phyloP scores from a whole-genome alignment of 2,797 vertebrate species.

The Chelonia mydas region DNA sequence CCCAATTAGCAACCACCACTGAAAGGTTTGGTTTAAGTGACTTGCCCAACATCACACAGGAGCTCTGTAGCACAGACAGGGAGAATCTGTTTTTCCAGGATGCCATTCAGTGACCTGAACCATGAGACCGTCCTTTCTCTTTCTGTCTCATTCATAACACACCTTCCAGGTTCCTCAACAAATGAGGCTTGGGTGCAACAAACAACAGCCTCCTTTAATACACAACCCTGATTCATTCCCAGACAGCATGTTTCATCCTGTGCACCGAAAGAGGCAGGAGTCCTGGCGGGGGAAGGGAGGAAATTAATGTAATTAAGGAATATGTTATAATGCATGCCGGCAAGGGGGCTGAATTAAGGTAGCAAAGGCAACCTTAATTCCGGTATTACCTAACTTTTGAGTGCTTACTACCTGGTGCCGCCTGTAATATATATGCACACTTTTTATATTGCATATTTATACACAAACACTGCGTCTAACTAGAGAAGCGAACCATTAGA shows the following conservation, averaged over 20 bases:
- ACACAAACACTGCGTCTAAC: background rate
- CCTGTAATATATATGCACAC: accelerated
- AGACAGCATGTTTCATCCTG: background rate
- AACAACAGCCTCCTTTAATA: too few species aligned
- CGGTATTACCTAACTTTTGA: background rate
- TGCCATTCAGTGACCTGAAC: background rate
- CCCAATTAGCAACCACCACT: too few species aligned
- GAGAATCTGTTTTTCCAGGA: background rate
- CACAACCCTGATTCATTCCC: background rate
- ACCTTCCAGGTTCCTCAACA: background rate
- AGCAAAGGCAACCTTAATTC: background rate
- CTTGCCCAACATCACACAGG: background rate
- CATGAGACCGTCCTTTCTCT: background rate
- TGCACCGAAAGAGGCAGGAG: too few species aligned
- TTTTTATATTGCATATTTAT: background rate
- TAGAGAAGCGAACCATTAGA: background rate
- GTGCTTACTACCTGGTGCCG: background rate
- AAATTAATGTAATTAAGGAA: background rate
- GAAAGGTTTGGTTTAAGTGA: background rate
- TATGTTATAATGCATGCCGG: background rate
- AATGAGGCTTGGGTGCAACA: background rate
- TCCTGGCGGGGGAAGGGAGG: too few species aligned
- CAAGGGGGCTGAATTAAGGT: too few species aligned
- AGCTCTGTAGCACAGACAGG: background rate
- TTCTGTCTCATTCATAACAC: background rate